Conservation (phyloP, 2,113 vertebrate species). For the Semnornis frantzii region DNA sequence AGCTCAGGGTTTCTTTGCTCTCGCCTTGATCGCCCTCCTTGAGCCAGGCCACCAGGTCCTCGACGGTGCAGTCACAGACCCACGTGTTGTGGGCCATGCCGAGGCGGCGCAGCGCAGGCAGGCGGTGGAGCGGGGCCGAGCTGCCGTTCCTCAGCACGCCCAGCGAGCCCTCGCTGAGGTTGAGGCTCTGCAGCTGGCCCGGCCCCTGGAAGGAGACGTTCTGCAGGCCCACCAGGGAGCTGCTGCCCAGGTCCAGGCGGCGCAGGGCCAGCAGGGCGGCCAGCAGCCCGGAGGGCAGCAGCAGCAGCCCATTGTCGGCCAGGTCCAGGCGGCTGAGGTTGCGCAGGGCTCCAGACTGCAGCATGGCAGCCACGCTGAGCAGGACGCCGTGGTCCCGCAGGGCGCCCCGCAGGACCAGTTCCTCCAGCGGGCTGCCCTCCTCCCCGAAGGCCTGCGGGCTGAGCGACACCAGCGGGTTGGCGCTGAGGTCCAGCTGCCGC, state of each 20-base stretch:
- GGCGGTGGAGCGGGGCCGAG: slow-evolving; percentile 72
- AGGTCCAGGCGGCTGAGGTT: slow-evolving; percentile 83
- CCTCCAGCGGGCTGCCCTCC: slow-evolving; percentile 72
- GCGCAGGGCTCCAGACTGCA: slow-evolving; percentile 62
- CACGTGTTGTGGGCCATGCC: slow-evolving; percentile 83
- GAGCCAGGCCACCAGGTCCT: slow-evolving; percentile 88
- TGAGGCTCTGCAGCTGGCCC: slow-evolving; percentile 76
- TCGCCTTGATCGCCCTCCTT: slow-evolving; percentile 78
- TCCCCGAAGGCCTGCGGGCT: slow-evolving; percentile 76
- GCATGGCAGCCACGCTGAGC: slow-evolving; percentile 60
- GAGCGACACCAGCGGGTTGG: slow-evolving; percentile 81
- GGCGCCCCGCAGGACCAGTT: slow-evolving; percentile 73
- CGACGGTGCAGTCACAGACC: slow-evolving; percentile 86
- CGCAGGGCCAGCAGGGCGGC: slow-evolving; percentile 70
- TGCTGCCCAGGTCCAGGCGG: slow-evolving; percentile 86
- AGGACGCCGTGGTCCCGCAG: slow-evolving; percentile 61
- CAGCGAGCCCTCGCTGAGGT: slow-evolving; percentile 88
- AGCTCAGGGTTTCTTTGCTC: slow-evolving; percentile 76
- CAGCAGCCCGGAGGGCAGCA: slow-evolving; percentile 78
- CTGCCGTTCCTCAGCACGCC: slow-evolving; percentile 74
- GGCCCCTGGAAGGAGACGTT: slow-evolving; percentile 76
- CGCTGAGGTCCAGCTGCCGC: slow-evolving; percentile 85
- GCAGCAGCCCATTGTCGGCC: slow-evolving; percentile 82
- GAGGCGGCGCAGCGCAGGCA: slow-evolving; percentile 68
- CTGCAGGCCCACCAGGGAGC: slow-evolving; percentile 82